Evolutionary conservation across 2,113 vertebrate species (phyloP).

Genomic region (Malurus cyaneus): DNA sequence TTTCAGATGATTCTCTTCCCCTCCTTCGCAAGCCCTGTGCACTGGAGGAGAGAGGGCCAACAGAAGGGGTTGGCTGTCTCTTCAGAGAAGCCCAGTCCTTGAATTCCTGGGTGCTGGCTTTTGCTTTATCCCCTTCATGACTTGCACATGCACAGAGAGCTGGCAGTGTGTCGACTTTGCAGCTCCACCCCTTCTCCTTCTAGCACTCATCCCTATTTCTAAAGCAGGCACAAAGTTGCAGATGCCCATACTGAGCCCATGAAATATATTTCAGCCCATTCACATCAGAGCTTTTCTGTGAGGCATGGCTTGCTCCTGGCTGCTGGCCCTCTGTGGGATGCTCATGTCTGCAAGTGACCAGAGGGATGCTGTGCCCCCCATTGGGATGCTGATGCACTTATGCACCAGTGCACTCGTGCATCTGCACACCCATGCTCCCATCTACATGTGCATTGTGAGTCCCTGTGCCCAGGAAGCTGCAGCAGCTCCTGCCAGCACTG

Average conservation of each 20-base stretch:
- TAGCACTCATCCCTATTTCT: not conserved
- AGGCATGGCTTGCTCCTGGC: not conserved
- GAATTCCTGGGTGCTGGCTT: not conserved
- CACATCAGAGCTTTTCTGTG: not conserved
- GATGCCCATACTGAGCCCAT: not conserved
- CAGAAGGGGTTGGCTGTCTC: not conserved
- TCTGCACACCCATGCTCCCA: not conserved
- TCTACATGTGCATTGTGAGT: not conserved
- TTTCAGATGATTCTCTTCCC: not conserved
- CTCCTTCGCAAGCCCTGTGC: not conserved
- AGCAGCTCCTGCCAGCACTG: not conserved
- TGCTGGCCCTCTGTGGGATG: not conserved
- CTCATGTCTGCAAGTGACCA: not conserved
- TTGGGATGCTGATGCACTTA: not conserved
- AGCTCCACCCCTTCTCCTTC: not conserved
- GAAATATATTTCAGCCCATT: not conserved
- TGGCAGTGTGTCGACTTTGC: accelerated
- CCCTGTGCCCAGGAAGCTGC: accelerated
- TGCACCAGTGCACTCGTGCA: not conserved
- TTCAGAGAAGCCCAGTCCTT: not conserved
- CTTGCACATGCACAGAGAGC: not conserved
- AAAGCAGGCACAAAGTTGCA: not conserved
- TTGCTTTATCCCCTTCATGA: not conserved
- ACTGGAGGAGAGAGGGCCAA: not conserved
- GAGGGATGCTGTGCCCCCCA: not conserved